Percentiles rank a stretch among this genome's conserved stretches.
phyloP scores from a whole-genome alignment of 2,888 invertebrate genomes.

The Troides aeacus region DNA sequence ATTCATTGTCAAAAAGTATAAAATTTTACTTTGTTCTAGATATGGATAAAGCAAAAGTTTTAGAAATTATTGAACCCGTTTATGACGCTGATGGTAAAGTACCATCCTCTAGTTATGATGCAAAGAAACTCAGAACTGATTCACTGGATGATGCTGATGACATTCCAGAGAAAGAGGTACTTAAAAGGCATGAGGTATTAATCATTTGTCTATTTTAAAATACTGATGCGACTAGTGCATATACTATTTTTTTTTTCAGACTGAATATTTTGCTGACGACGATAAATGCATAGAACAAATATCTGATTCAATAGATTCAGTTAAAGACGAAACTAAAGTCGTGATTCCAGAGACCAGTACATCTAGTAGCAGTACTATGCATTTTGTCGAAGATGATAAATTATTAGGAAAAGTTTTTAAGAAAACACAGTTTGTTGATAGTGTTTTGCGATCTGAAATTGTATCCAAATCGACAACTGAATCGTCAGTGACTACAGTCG shows the following conservation, averaged over 20 bases:
- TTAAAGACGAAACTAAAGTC: constrained; percentile 35
- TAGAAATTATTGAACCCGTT: constrained; percentile 75
- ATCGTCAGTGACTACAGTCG: constrained; percentile 71
- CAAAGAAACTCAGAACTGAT: constrained; percentile 71
- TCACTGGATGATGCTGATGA: constrained; percentile 77
- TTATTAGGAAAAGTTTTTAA: constrained; percentile 48
- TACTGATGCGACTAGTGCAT: not conserved
- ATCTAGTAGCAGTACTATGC: constrained; percentile 44
- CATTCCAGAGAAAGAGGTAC: constrained; percentile 77
- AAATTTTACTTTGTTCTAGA: constrained; percentile 49
- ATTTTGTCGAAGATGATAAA: constrained; percentile 45
- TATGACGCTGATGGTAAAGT: constrained; percentile 67
- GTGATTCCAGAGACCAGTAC: constrained; percentile 39
- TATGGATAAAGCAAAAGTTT: constrained; percentile 76
- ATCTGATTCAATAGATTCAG: constrained; percentile 37
- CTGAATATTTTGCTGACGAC: constrained; percentile 65
- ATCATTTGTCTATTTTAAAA: not conserved
- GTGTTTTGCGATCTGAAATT: constrained; percentile 56
- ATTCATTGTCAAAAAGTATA: not conserved
- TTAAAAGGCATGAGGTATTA: not conserved
- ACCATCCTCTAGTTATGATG: constrained; percentile 65
- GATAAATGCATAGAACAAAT: constrained; percentile 50
- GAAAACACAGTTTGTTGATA: constrained; percentile 60
- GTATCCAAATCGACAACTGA: constrained; percentile 75
- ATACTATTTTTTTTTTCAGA: constrained; percentile 44